Base-by-base conservation (phyloP, 2,113 vertebrate genomes). In the Tenrec ecaudatus region DNA sequence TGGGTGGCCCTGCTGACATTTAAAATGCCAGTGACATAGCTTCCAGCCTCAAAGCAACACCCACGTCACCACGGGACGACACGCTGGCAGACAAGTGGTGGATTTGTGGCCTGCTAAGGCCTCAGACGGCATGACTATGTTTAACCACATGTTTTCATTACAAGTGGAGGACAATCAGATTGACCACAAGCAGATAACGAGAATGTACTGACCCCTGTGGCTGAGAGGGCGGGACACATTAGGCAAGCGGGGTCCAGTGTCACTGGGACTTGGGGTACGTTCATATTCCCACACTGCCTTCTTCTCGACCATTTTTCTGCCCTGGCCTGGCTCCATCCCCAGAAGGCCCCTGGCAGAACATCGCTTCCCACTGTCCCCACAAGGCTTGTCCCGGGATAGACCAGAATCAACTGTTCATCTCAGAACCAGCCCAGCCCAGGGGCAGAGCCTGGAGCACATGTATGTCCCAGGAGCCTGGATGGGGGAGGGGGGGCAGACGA, bases 241-340 rank as follows among this genome's bases (percentile, higher is more conserved):
- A 33, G 73, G 23, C 53, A 3, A 5, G 64, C 11, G 31, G 64
- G 20, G 6, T 3, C 58, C 27, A 15, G 77, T 3, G 62, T 64
- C 3, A 6, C 0, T 9, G 31, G 53, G 78, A 23, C 4, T 75
- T 22, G 0, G 1, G 17, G 25, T 1, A 0, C 11, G 15, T 12
- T 17, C 33, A 0, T 1, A 0, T 15, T n/a, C 6, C 14, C 23
- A 0, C 17, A 38, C 31, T 40, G 22, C 9, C 64, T 38, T 47
- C 31, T 33, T 36, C 53, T 73, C 0, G 0, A 68, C 3, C 25
- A 6, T 27, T 36, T 16, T 0, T n/a, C 15, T 0, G 20, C 62
- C 6, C 62, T 64, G 19, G 62, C 62, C 62, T 16, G 57, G 19
- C 12, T 16, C 19, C 14, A 58, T 58, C 5, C 20, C 62, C 23